phyloP scores from a whole-genome alignment of 2,797 vertebrate species.

The Sardinella longiceps region DNA sequence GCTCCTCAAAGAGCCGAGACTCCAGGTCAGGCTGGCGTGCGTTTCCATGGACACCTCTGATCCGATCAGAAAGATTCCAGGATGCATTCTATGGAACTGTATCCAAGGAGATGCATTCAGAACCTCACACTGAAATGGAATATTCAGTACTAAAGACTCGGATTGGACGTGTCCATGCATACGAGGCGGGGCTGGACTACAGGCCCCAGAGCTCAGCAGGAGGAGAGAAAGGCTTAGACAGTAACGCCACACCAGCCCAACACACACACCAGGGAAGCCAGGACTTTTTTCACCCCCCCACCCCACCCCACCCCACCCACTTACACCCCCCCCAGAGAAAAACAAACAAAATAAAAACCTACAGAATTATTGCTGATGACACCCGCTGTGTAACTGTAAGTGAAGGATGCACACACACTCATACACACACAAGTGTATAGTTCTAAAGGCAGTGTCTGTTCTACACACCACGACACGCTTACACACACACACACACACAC shows the following conservation, averaged over 20 bases:
- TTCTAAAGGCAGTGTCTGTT: constrained; percentile 2
- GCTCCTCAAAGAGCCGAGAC: not conserved
- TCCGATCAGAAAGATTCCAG: no score
- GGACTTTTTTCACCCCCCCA: constrained; percentile 10
- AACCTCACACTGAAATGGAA: no score
- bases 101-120: no score
- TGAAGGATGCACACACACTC: not conserved
- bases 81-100: no score
- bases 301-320: no score
- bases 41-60: not conserved
- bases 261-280: constrained; percentile 13
- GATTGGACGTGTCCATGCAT: no score
- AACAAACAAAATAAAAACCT: not conserved
- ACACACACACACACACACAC: not conserved
- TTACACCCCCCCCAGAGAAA: no score
- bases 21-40: not conserved
- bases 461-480: not conserved
- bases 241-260: not conserved
- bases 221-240: not conserved
- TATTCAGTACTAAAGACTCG: no score
- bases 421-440: not conserved
- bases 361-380: constrained; percentile 22
- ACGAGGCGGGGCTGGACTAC: no score
- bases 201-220: not conserved
- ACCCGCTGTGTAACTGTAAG: not conserved